These are phyloP conservation scores for Pipistrellus kuhlii DNA, from an alignment of 2,797 vertebrate species.

Conservation along the genomic window DNA sequence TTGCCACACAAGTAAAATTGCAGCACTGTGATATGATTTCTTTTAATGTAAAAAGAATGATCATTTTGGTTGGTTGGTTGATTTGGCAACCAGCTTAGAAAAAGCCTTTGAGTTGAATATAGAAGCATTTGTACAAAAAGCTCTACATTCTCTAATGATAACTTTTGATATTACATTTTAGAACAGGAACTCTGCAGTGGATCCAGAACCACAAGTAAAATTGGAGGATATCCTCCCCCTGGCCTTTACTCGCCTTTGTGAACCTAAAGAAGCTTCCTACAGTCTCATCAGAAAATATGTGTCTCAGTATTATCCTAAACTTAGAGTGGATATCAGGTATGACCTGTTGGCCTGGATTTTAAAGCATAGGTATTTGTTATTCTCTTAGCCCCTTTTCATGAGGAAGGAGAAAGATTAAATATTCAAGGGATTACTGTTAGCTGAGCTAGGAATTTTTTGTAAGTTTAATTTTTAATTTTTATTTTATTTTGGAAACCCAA, in stretches of 20 bases:
- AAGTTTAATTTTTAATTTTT: neutral
- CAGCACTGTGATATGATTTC: neutral
- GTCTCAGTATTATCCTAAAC: constrained; percentile 96
- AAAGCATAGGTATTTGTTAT: neutral
- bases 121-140: neutral
- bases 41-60: constrained; percentile 55
- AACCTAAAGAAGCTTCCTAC: constrained; percentile 99
- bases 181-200: constrained; percentile 81
- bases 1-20: neutral
- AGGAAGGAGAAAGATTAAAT: constrained; percentile 15
- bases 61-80: neutral
- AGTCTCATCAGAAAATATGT: constrained; percentile 98
- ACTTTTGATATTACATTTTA: constrained; percentile 79
- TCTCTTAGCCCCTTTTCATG: neutral
- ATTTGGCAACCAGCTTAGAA: neutral
- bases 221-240: constrained; percentile 96
- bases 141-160: neutral
- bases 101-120: constrained; percentile 30
- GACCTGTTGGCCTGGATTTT: neutral
- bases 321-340: constrained; percentile 95
- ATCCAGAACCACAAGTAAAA: constrained; percentile 90
- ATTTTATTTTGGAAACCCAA: neutral
- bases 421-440: neutral
- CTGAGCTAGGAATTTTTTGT: neutral
- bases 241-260: constrained; percentile 98